These are phyloP conservation scores for Tauraco hartlaubi DNA, from an alignment of 2,797 vertebrate species.

Conservation along the genomic window DNA sequence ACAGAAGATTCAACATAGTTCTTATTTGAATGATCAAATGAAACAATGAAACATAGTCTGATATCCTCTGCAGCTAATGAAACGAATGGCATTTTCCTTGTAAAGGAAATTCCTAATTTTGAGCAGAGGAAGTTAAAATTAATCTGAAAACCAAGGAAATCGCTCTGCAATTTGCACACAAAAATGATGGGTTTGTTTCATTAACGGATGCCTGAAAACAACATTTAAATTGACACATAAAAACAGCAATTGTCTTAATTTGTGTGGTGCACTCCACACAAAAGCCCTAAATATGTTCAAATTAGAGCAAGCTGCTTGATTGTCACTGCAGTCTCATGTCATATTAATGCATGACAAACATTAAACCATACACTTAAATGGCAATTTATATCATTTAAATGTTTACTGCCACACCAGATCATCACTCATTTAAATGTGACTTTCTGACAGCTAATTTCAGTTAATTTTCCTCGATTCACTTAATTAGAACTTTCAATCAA, in stretches of 20 bases:
- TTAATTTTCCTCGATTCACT: conserved; percentile 93
- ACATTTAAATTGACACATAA: conserved; percentile 94
- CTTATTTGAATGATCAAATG: conserved; percentile 13
- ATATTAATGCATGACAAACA: conserved; percentile 99
- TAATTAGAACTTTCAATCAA: conserved; percentile 99
- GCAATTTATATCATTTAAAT: conserved; percentile 99
- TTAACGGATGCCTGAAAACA: conserved; percentile 86
- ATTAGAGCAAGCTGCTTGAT: conserved; percentile 99
- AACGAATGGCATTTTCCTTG: conserved; percentile 18
- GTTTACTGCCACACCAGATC: conserved; percentile 91
- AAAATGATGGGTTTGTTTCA: conserved; percentile 89
- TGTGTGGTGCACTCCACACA: conserved; percentile 93
- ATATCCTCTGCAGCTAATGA: conserved; percentile 16
- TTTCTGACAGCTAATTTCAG: conserved; percentile 99
- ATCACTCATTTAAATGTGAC: conserved; percentile 99
- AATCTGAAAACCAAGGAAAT: conserved; percentile 62
- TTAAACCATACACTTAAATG: conserved; percentile 99
- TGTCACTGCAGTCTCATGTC: conserved; percentile 98
- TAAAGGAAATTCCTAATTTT: conserved; percentile 69
- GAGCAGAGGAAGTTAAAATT: conserved; percentile 64
- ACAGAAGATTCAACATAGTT: not conserved
- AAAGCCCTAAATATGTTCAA: conserved; percentile 97
- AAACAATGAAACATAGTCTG: conserved; percentile 4
- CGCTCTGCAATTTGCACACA: conserved; percentile 61
- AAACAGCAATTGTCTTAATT: conserved; percentile 98